phyloP scores from a whole-genome alignment of 2,888 invertebrate species.

The Latheticus oryzae region DNA sequence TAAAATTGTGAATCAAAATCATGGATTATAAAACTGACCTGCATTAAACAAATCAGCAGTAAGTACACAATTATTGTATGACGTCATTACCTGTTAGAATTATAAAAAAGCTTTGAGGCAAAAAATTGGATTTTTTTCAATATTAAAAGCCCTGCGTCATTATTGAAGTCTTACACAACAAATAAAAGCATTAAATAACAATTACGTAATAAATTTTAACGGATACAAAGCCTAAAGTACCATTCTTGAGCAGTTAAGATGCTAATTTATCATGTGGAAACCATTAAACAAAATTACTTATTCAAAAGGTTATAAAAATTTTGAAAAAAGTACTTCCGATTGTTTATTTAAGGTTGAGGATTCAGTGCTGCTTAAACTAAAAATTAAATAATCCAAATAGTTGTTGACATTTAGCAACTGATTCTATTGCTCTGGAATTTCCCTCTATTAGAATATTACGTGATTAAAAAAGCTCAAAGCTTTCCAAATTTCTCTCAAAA shows the following conservation, averaged over 20 bases:
- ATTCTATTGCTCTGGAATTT: constrained; percentile 22
- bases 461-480: no score
- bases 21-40: neutral
- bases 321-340: no score
- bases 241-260: constrained; percentile 11
- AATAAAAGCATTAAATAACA: constrained; percentile 14
- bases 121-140: no score
- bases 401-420: constrained; percentile 18
- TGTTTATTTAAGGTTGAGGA: no score
- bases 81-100: no score
- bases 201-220: constrained; percentile 9
- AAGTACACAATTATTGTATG: no score
- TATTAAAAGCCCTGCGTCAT: no score
- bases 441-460: constrained; percentile 9
- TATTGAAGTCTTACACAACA: no score
- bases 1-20: neutral
- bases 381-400: no score
- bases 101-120: no score
- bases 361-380: constrained; percentile 7
- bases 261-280: constrained; percentile 14
- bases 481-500: no score
- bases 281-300: neutral
- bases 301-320: neutral
- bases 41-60: neutral
- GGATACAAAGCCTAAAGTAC: constrained; percentile 6